Conservation (phyloP, 2,797 vertebrate species). For the Ctenopoma kingsleyae region DNA sequence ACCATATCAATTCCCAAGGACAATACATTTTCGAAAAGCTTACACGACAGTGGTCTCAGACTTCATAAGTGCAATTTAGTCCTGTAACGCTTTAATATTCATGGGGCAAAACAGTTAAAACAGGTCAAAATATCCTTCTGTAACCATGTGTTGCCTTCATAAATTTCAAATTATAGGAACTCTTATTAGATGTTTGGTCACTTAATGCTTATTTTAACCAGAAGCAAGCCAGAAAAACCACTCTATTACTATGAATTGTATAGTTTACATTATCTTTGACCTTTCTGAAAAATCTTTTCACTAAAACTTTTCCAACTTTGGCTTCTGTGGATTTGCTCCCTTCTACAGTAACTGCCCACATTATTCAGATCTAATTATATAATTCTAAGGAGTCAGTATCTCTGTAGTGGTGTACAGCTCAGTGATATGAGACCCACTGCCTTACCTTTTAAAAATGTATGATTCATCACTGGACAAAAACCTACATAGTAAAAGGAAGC, state of each 20-base stretch:
- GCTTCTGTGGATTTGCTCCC: slow-evolving; percentile 11
- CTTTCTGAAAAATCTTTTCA: slow-evolving; percentile 12
- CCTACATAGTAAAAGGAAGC: slow-evolving; percentile 14
- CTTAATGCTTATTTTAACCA: neutral
- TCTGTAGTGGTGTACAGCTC: slow-evolving; percentile 16
- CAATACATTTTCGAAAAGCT: neutral
- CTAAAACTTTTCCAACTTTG: slow-evolving; percentile 17
- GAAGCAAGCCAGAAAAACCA: neutral
- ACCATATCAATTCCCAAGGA: neutral
- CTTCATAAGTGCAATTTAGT: neutral
- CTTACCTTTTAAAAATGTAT: slow-evolving; percentile 26
- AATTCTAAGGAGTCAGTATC: neutral
- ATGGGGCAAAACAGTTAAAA: neutral
- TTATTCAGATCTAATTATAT: slow-evolving; percentile 17
- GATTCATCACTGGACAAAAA: slow-evolving; percentile 32
- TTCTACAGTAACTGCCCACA: slow-evolving; percentile 29
- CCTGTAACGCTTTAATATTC: neutral
- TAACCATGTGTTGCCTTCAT: neutral
- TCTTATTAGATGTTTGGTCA: neutral
- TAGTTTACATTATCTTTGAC: slow-evolving; percentile 10
- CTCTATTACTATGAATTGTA: neutral
- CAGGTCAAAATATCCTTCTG: neutral
- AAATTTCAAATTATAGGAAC: neutral
- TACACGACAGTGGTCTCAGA: neutral
- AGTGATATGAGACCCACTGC: slow-evolving; percentile 22